Conservation (phyloP, 2,797 vertebrate species). For the Hozukius guyotensis region DNA sequence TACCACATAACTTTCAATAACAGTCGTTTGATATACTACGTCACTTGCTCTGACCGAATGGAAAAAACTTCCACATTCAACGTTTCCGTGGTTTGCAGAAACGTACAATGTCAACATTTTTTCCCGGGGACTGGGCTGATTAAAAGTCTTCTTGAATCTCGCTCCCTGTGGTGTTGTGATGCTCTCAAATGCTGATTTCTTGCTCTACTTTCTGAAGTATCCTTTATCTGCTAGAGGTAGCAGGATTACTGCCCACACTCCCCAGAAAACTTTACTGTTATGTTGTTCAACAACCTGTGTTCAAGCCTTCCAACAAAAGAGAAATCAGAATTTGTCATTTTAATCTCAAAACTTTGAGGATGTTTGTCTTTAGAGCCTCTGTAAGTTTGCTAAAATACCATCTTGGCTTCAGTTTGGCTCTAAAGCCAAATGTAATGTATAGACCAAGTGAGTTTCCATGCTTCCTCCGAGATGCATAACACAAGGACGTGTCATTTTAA, state of each 20-base stretch:
- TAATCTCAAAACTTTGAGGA: not conserved
- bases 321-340: conserved; percentile 11
- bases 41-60: not conserved
- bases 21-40: too few species aligned
- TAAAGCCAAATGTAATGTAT: not conserved
- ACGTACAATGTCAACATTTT: not conserved
- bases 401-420: not conserved
- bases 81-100: not conserved
- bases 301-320: conserved; percentile 2
- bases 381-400: conserved; percentile 1
- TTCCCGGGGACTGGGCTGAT: not conserved
- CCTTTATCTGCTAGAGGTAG: not conserved
- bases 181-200: not conserved
- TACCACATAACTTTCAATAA: not conserved
- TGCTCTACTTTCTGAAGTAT: not conserved
- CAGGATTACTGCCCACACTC: not conserved
- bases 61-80: not conserved
- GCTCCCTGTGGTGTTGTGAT: not conserved
- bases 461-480: not conserved
- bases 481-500: not conserved
- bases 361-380: not conserved
- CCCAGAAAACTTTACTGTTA: not conserved
- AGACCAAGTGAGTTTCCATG: not conserved
- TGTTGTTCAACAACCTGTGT: not conserved
- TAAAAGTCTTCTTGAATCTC: not conserved